Evolutionary conservation across 2,888 invertebrate genomes (phyloP).

Genomic region (Lumbricus terrestris): DNA sequence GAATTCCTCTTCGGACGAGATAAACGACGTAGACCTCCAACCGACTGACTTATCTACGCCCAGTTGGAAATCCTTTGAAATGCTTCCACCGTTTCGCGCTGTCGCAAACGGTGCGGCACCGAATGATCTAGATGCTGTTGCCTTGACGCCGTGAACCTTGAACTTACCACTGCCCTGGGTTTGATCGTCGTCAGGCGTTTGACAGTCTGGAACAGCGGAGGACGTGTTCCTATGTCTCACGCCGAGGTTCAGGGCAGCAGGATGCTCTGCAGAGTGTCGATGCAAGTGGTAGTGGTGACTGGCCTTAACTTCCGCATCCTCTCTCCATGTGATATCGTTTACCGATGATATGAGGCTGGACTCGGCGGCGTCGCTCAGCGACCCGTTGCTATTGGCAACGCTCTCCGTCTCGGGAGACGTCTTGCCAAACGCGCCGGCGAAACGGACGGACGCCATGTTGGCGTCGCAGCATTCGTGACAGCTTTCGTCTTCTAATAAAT

Average conservation of each 20-base stretch:
- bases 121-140: not conserved
- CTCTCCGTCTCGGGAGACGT: conserved; percentile 7
- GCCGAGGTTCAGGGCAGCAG: not conserved
- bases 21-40: not conserved
- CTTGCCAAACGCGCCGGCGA: not conserved
- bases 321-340: not conserved
- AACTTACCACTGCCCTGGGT: not conserved
- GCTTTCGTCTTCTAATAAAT: not conserved
- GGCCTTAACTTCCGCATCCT: not conserved
- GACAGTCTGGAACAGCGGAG: not conserved
- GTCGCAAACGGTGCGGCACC: not conserved
- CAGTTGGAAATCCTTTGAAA: not conserved
- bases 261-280: not conserved
- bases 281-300: not conserved
- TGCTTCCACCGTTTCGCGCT: not conserved
- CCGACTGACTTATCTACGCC: not conserved
- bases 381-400: conserved; percentile 19
- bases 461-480: not conserved
- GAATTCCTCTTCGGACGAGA: not conserved
- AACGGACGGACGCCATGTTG: not conserved
- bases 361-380: conserved; percentile 18
- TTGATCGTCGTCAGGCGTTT: not conserved
- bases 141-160: not conserved
- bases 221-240: not conserved
- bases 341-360: conserved; percentile 17